Evolutionary conservation across 2,797 vertebrate species (phyloP).

Genomic region (Gorsachius magnificus): DNA sequence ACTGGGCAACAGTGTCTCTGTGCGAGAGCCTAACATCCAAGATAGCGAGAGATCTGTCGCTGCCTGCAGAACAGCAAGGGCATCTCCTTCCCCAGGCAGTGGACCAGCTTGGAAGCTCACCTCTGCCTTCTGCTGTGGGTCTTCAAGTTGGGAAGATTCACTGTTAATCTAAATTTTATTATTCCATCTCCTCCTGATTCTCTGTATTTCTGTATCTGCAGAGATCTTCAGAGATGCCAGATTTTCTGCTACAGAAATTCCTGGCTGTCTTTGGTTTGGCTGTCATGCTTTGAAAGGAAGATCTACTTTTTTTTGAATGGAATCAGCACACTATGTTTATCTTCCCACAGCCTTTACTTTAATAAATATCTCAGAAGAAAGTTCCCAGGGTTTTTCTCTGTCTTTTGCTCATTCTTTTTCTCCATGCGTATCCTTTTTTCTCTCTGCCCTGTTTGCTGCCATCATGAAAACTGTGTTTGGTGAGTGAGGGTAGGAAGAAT

Average conservation of each 20-base stretch:
- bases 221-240: background rate
- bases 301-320: background rate
- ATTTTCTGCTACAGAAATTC: background rate
- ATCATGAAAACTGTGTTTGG: background rate
- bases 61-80: background rate
- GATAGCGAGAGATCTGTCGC: background rate
- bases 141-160: background rate
- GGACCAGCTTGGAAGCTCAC: background rate
- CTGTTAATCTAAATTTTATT: background rate
- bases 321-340: background rate
- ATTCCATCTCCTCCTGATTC: background rate
- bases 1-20: rapidly evolving
- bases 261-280: background rate
- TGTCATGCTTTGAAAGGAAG: background rate
- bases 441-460: background rate
- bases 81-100: background rate
- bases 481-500: background rate
- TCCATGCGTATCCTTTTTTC: background rate
- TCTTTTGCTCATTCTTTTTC: background rate
- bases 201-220: background rate
- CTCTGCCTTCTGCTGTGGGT: background rate
- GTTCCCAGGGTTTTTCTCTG: background rate
- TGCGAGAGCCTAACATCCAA: background rate
- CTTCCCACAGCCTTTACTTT: background rate
- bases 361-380: background rate